Conservation (phyloP, 2,113 vertebrate genomes). For the Amblyornis subalaris region DNA sequence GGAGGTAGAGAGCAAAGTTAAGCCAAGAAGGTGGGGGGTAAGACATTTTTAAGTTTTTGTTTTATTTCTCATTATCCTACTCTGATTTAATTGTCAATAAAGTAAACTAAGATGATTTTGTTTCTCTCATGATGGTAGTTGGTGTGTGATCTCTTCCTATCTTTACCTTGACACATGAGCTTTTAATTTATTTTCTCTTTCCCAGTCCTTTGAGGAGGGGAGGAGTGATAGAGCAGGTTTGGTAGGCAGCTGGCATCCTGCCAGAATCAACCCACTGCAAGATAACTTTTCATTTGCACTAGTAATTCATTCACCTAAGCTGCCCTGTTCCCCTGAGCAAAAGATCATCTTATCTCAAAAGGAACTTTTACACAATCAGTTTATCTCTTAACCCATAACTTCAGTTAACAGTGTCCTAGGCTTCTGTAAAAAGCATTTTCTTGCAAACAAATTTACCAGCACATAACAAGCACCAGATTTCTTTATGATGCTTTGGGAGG, state of each 20-base stretch:
- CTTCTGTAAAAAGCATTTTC: background rate
- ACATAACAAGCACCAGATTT: background rate
- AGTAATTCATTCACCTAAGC: background rate
- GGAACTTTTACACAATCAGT: background rate
- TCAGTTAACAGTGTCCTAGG: background rate
- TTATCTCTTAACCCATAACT: background rate
- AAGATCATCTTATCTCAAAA: background rate
- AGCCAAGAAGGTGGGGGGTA: background rate
- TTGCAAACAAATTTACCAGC: background rate
- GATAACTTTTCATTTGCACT: background rate
- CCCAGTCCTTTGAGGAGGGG: background rate
- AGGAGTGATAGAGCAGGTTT: background rate
- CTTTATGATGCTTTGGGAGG: background rate
- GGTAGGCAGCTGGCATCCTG: background rate
- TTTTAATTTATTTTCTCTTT: background rate
- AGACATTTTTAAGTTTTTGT: background rate
- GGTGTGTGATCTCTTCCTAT: background rate
- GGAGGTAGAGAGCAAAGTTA: background rate
- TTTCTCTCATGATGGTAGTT: background rate
- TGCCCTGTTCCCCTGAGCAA: background rate
- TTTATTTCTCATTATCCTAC: background rate
- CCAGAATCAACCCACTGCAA: background rate
- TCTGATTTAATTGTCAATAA: background rate
- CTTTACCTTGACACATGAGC: background rate
- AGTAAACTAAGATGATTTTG: background rate